A percentile compares a stretch with the other conserved stretches of the same genome.
Conservation (phyloP, 2,113 vertebrate species). For the Oreochromis aureus region DNA sequence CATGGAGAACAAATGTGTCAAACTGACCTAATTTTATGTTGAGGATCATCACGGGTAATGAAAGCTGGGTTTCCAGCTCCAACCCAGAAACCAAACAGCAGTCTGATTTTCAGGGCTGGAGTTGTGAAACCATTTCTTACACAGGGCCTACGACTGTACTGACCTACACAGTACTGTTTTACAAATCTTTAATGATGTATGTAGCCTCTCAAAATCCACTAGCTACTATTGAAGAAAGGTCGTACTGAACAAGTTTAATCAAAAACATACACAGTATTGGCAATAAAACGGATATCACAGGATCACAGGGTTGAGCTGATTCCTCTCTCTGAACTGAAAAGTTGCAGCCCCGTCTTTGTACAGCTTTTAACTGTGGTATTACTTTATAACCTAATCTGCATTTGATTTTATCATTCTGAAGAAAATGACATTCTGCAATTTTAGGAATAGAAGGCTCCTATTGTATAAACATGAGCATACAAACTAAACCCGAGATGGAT, state of each 20-base stretch:
- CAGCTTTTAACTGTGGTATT: background rate
- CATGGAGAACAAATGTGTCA: background rate
- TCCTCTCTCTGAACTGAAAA: background rate
- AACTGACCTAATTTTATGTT: background rate
- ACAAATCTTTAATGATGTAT: background rate
- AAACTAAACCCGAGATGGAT: background rate
- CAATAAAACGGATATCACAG: background rate
- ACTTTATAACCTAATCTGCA: background rate
- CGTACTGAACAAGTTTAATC: background rate
- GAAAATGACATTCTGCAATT: background rate
- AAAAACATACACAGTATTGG: background rate
- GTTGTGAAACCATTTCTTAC: background rate
- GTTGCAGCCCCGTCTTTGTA: background rate
- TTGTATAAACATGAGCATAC: background rate
- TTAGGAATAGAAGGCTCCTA: background rate
- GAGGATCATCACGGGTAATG: background rate
- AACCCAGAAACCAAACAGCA: background rate
- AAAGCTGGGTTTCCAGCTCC: background rate
- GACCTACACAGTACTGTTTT: background rate
- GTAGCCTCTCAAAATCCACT: background rate
- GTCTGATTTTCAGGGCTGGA: background rate
- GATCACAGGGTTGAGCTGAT: background rate
- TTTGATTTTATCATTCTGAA: background rate
- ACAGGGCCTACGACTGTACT: background rate
- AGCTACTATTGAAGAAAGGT: background rate